Base-by-base conservation (phyloP, 2,113 vertebrate genomes). In the Anarhynchus alexandrinus region DNA sequence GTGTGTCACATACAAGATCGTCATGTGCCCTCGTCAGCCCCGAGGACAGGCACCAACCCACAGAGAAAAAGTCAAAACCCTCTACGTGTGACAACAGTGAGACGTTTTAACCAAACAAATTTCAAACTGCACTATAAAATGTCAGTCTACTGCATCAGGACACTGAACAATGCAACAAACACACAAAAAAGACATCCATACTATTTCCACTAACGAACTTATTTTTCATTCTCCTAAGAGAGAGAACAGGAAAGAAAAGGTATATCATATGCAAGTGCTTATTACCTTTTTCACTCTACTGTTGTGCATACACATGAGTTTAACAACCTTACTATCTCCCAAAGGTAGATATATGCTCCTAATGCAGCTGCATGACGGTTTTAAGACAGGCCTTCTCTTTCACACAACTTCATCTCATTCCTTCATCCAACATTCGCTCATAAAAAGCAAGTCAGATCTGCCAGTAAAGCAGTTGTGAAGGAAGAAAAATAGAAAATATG, bases 261-360 rank as follows among this genome's bases (percentile, higher is more conserved):
- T 26, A 2, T 19, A 62, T 54, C 12, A 17, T 6, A n/a, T 0
- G 2, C 26, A 51, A 52, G 12, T 10, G 15, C 1, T 1, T 26
- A 29, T 34, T n/a, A 7, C 26, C 18, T 69, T 86, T 30, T 65
- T 27, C 40, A 27, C n/a, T 45, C 49, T 30, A 9, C 64, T 55
- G 3, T 3, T 16, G 18, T 3, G 5, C 12, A 5, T 6, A 11
- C 30, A n/a, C 3, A 2, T 12, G 30, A 51, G 11, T 52, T 27
- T 12, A 43, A 23, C 7, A 25, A 17, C 52, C 11, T 27, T 6
- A 51, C 16, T 45, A 11, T 2, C 2, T 71, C 26, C 34, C 40
- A 30, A n/a, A 82, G 9, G 27, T 12, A 51, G 6, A 11, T 7
- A 10, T 11, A 32, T 11, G 43, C 42, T 62, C 52, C 65, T 45